Evolutionary conservation across 2,888 invertebrate genomes (phyloP).

Genomic region (Agrenia bidenticulata): DNA sequence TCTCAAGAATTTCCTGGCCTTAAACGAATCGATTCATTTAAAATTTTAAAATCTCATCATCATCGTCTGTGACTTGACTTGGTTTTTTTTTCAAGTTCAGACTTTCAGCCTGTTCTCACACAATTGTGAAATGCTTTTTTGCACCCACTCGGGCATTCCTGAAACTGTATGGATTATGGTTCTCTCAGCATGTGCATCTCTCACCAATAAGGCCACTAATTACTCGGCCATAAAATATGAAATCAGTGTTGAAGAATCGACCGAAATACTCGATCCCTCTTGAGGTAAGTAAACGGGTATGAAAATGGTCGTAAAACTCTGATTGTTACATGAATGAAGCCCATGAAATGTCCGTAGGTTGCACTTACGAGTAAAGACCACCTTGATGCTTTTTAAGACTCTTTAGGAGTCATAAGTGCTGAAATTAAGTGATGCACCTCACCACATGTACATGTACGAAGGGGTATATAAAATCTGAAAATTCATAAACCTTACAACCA

Average conservation of each 20-base stretch:
- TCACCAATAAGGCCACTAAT: constrained; percentile 18
- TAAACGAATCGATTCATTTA: too few relatives aligned
- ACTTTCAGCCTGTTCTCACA: background rate
- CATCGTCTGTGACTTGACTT: too few relatives aligned
- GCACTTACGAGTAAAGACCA: constrained; percentile 8
- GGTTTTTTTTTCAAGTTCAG: too few relatives aligned
- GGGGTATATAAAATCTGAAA: constrained; percentile 1
- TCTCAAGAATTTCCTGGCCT: too few relatives aligned
- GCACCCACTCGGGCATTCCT: background rate
- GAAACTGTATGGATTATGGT: background rate
- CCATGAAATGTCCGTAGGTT: background rate
- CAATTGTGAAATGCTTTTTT: constrained; percentile 11
- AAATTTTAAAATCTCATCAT: too few relatives aligned
- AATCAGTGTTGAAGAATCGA: too few relatives aligned
- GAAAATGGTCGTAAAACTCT: constrained; percentile 14
- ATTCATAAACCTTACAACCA: background rate
- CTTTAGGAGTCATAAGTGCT: constrained; percentile 2
- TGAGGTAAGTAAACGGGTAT: constrained; percentile 13
- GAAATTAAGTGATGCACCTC: constrained; percentile 16
- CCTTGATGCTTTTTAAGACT: constrained; percentile 7
- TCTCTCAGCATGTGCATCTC: constrained; percentile 16
- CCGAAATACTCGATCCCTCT: too few relatives aligned
- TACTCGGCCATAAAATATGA: constrained; percentile 12
- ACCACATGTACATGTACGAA: background rate
- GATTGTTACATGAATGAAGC: background rate